Conservation (phyloP, 2,888 invertebrate species). For the Aphrophora alni region DNA sequence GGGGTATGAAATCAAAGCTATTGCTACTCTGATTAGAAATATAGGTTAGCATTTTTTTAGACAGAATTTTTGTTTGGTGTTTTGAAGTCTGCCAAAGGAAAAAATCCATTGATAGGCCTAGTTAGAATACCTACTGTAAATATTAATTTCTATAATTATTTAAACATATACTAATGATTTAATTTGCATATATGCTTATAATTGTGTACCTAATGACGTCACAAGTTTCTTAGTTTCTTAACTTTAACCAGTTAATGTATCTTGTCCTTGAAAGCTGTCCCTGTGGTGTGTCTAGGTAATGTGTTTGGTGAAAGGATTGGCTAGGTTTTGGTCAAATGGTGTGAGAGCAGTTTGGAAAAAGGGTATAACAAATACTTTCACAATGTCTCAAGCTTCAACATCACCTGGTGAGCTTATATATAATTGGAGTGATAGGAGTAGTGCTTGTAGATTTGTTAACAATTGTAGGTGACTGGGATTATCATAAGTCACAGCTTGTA, state of each 20-base stretch:
- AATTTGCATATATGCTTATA: background rate
- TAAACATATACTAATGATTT: background rate
- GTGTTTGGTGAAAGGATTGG: background rate
- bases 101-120: background rate
- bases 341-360: background rate
- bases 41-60: too few species aligned
- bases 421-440: too few species aligned
- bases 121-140: background rate
- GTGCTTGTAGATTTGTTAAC: too few species aligned
- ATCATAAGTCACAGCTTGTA: too few species aligned
- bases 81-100: too few species aligned
- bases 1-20: too few species aligned
- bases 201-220: too few species aligned
- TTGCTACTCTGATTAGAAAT: too few species aligned
- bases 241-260: too few species aligned
- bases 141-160: background rate
- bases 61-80: too few species aligned
- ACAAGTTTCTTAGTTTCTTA: too few species aligned
- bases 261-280: background rate
- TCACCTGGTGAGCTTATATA: background rate
- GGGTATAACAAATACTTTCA: background rate
- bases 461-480: too few species aligned
- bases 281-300: background rate
- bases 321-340: slow-evolving; percentile 1
- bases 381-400: background rate